phyloP scores from a whole-genome alignment of 1,140 invertebrate species.

The Anastrepha obliqua region DNA sequence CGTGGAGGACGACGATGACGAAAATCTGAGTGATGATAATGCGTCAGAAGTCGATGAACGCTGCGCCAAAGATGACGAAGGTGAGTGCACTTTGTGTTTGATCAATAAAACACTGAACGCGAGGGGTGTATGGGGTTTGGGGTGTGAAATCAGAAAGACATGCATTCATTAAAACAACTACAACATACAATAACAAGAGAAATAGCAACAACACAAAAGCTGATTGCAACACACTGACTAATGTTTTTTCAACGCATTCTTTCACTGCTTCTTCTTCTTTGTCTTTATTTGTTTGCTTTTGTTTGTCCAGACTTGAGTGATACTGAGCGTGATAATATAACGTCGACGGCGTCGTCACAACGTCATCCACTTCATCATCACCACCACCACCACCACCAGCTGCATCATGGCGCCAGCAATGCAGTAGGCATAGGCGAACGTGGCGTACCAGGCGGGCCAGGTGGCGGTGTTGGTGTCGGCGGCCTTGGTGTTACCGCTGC shows the following conservation, averaged over 20 bases:
- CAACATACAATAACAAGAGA: constrained; percentile 1
- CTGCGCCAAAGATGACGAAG: constrained; percentile 90
- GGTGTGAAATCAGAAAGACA: too few relatives aligned
- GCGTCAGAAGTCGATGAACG: constrained; percentile 74
- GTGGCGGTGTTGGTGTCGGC: constrained; percentile 53
- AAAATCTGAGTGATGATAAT: constrained; percentile 91
- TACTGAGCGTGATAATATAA: constrained; percentile 73
- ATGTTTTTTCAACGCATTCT: constrained; percentile 29
- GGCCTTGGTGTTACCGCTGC: neutral
- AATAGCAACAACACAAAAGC: constrained; percentile 32
- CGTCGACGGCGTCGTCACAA: constrained; percentile 59
- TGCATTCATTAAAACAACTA: too few relatives aligned
- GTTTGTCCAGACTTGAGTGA: constrained; percentile 70
- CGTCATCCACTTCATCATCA: constrained; percentile 67
- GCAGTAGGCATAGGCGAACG: neutral
- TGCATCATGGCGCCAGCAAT: constrained; percentile 59
- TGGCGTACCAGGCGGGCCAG: constrained; percentile 58
- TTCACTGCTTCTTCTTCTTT: constrained; percentile 53
- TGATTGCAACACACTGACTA: neutral
- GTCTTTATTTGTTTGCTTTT: constrained; percentile 75
- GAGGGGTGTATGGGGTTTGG: constrained; percentile 54
- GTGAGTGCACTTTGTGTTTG: constrained; percentile 75
- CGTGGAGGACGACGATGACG: constrained; percentile 80
- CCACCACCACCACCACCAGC: constrained; percentile 58
- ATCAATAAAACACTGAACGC: neutral